A percentile compares a stretch with the other conserved stretches of the same genome.
Evolutionary conservation across 2,113 vertebrate species (phyloP).

Genomic region (Clarias macrocephalus): DNA sequence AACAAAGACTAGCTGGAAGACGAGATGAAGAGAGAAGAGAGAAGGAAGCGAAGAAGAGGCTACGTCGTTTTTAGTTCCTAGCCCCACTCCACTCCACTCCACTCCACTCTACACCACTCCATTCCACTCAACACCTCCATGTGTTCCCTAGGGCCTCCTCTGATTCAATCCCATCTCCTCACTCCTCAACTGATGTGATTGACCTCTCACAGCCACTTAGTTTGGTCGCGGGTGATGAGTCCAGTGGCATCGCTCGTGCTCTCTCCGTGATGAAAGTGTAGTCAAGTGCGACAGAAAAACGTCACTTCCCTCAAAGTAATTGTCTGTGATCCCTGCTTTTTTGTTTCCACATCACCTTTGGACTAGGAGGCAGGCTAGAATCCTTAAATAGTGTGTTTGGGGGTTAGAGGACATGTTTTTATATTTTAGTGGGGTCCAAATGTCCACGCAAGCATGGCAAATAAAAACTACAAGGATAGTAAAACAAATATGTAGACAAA

Average conservation of each 20-base stretch:
- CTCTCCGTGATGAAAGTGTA: slow-evolving; percentile 41
- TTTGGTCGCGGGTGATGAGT: slow-evolving; percentile 38
- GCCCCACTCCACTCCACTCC: background rate
- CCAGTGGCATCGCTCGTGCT: slow-evolving; percentile 2
- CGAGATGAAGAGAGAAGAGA: background rate
- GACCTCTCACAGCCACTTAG: slow-evolving; percentile 48
- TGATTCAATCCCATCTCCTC: slow-evolving; percentile 47
- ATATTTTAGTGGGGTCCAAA: background rate
- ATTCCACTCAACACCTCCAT: background rate
- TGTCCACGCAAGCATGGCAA: background rate
- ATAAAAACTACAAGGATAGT: background rate
- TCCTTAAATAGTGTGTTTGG: background rate
- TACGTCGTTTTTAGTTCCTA: background rate
- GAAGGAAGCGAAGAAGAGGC: background rate
- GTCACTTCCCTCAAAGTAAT: slow-evolving; percentile 7
- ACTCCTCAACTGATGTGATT: slow-evolving; percentile 45
- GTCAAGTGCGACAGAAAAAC: slow-evolving; percentile 32
- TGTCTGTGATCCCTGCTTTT: slow-evolving; percentile 19
- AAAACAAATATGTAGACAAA: background rate
- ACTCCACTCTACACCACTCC: background rate
- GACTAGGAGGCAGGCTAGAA: slow-evolving; percentile 4
- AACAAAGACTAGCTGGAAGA: background rate
- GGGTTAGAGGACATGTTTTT: background rate
- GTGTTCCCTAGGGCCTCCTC: slow-evolving; percentile 16
- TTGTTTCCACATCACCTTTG: slow-evolving; percentile 23